These are phyloP conservation scores for Athalia rosae DNA, from an alignment of 2,888 invertebrate species.

Conservation along the genomic window DNA sequence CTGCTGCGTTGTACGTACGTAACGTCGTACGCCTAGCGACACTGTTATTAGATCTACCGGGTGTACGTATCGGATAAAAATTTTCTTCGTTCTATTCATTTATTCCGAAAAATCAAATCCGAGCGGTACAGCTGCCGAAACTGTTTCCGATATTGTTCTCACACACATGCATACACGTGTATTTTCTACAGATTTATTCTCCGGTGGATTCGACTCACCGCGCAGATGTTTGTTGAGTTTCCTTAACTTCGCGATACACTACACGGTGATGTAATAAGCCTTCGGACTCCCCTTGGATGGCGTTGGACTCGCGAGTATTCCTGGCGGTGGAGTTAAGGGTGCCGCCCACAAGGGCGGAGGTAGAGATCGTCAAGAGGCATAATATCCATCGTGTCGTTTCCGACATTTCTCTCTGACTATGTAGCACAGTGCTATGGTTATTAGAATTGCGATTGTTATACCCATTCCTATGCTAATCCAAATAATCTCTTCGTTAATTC, in stretches of 20 bases:
- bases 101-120: too few species aligned
- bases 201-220: not conserved
- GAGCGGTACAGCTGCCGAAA: too few species aligned
- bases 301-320: slow-evolving; percentile 66
- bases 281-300: slow-evolving; percentile 65
- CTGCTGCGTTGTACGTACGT: not conserved
- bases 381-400: slow-evolving; percentile 79
- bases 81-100: too few species aligned
- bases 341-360: slow-evolving; percentile 65
- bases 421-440: slow-evolving; percentile 88
- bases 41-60: not conserved
- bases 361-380: slow-evolving; percentile 64
- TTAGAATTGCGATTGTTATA: slow-evolving; percentile 86
- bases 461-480: slow-evolving; percentile 94
- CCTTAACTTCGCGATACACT: slow-evolving; percentile 35
- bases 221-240: not conserved
- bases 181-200: not conserved
- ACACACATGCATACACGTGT: too few species aligned
- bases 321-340: slow-evolving; percentile 62
- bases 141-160: too few species aligned
- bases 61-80: too few species aligned
- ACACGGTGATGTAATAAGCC: slow-evolving; percentile 67
- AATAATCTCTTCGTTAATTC: slow-evolving; percentile 91
- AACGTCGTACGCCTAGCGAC: not conserved
- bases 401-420: slow-evolving; percentile 88